phyloP scores from a whole-genome alignment of 2,888 invertebrate genomes.

The Parnassius glacialis region DNA sequence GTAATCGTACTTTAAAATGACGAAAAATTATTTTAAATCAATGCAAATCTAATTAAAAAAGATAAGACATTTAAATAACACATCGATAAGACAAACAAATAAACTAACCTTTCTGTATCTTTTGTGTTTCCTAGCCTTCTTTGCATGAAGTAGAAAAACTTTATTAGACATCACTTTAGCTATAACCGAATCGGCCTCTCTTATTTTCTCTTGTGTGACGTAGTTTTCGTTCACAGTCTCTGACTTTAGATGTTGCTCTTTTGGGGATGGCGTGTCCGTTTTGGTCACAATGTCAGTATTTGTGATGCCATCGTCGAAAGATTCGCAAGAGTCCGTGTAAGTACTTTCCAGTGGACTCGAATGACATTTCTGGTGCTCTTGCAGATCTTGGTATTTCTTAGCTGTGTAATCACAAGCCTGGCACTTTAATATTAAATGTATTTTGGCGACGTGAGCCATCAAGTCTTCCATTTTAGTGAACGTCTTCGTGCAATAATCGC shows the following conservation, averaged over 20 bases:
- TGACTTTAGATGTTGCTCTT: conserved; percentile 11
- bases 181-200: conserved; percentile 56
- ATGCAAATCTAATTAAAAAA: neutral
- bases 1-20: too few relatives aligned
- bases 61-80: neutral
- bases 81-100: neutral
- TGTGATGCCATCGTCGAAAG: conserved; percentile 26
- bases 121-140: conserved; percentile 41
- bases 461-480: conserved; percentile 47
- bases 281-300: conserved; percentile 9
- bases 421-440: conserved; percentile 52
- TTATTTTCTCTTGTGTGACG: conserved; percentile 34
- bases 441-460: conserved; percentile 47
- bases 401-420: conserved; percentile 47
- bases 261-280: conserved; percentile 3
- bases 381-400: conserved; percentile 39
- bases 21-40: too few relatives aligned
- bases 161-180: conserved; percentile 63
- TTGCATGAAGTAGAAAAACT: conserved; percentile 49
- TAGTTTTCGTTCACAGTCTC: conserved; percentile 22
- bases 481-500: conserved; percentile 52
- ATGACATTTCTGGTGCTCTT: conserved; percentile 42
- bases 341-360: conserved; percentile 8
- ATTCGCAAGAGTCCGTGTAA: conserved; percentile 38
- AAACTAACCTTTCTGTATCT: conserved; percentile 54